phyloP scores from a whole-genome alignment of 2,888 invertebrate species.

The Smittia sp. region DNA sequence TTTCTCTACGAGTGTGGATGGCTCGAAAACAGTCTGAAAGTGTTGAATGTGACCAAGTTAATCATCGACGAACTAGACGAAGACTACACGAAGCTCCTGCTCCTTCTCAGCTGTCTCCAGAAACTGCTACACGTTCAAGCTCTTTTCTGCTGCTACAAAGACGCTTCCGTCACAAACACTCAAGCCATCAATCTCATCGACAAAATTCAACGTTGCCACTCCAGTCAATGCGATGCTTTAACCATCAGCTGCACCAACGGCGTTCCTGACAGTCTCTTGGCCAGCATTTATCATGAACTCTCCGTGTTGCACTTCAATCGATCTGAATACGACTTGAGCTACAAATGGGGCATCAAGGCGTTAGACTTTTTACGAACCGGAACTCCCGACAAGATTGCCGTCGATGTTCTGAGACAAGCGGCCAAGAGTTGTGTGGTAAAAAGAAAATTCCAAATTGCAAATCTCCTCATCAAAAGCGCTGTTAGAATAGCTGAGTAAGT shows the following conservation, averaged over 20 bases:
- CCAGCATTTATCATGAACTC: constrained; percentile 78
- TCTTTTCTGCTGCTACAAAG: constrained; percentile 74
- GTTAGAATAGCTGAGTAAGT: constrained; percentile 63
- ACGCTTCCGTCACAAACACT: constrained; percentile 69
- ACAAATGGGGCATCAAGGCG: constrained; percentile 75
- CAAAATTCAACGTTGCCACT: constrained; percentile 49
- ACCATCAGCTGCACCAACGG: constrained; percentile 42
- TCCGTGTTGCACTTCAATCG: constrained; percentile 78
- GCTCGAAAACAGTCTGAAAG: constrained; percentile 73
- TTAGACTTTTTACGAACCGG: constrained; percentile 63
- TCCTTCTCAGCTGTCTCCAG: constrained; percentile 79
- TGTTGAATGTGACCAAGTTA: constrained; percentile 66
- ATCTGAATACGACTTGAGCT: constrained; percentile 80
- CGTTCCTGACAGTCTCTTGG: constrained; percentile 56
- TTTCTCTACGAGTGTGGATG: constrained; percentile 89
- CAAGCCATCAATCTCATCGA: constrained; percentile 58
- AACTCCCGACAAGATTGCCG: constrained; percentile 63
- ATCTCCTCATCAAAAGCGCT: constrained; percentile 78
- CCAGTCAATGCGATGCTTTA: constrained; percentile 45
- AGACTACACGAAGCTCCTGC: constrained; percentile 60
- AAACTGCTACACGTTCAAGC: constrained; percentile 85
- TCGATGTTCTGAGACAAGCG: constrained; percentile 82
- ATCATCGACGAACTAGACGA: constrained; percentile 60
- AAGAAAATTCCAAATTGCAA: constrained; percentile 77
- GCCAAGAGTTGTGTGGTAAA: constrained; percentile 89